phyloP scores from a whole-genome alignment of 2,888 invertebrate genomes.

The Orthosia cruda region DNA sequence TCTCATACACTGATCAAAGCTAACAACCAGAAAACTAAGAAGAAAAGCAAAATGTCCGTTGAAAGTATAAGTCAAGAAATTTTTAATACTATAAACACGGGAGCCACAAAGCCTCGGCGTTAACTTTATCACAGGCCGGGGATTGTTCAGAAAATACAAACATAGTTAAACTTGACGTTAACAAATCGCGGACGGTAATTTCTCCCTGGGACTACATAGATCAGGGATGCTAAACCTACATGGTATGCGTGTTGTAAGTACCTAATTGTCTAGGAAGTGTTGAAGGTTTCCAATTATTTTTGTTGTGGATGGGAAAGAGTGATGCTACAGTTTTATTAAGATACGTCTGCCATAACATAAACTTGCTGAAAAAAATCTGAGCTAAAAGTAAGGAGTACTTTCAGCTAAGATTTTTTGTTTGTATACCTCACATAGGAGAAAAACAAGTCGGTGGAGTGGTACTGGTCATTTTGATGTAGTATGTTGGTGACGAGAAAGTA shows the following conservation, averaged over 20 bases:
- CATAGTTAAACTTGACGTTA: conserved; percentile 42
- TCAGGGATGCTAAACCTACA: conserved; percentile 26
- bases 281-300: too few relatives aligned
- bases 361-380: too few relatives aligned
- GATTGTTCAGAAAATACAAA: conserved; percentile 60
- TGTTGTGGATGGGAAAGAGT: too few relatives aligned
- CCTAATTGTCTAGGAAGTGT: not conserved
- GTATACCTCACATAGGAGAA: too few relatives aligned
- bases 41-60: conserved; percentile 23
- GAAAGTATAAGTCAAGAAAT: conserved; percentile 53
- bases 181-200: conserved; percentile 47
- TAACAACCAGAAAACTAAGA: conserved; percentile 21
- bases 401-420: too few relatives aligned
- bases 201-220: conserved; percentile 11
- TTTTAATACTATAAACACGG: conserved; percentile 48
- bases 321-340: too few relatives aligned
- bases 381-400: too few relatives aligned
- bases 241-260: too few relatives aligned
- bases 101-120: conserved; percentile 43
- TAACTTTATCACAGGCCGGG: conserved; percentile 55
- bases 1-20: not conserved
- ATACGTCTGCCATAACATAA: too few relatives aligned
- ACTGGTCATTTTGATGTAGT: too few relatives aligned
- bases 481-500: too few relatives aligned
- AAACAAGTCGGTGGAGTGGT: too few relatives aligned